Percentiles rank a stretch among this genome's conserved stretches.
These are phyloP conservation scores for Drosophila limbata DNA, from an alignment of 2,888 invertebrate species.

Conservation along the genomic window DNA sequence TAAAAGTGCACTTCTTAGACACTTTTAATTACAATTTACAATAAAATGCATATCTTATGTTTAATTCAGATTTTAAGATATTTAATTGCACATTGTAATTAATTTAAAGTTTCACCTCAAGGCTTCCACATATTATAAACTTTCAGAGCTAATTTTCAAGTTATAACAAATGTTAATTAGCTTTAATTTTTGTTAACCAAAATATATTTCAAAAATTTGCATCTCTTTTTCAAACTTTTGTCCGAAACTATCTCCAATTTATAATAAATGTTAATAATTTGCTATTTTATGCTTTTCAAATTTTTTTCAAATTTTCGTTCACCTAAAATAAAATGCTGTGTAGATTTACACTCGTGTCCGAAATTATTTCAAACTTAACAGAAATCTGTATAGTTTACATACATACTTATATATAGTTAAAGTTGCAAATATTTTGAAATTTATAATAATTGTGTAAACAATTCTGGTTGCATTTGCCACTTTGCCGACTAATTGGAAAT, in stretches of 20 bases:
- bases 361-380: not conserved
- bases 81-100: too few species aligned
- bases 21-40: too few species aligned
- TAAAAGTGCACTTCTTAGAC: not conserved
- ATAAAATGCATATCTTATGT: too few species aligned
- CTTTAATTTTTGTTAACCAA: too few species aligned
- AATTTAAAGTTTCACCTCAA: too few species aligned
- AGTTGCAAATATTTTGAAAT: slow-evolving; percentile 13
- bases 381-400: not conserved
- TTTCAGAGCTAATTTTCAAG: too few species aligned
- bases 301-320: not conserved
- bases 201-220: too few species aligned
- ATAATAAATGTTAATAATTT: slow-evolving; percentile 1
- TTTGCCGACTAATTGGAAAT: slow-evolving; percentile 19
- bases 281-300: not conserved
- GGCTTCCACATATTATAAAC: too few species aligned
- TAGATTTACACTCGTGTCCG: not conserved
- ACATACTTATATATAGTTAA: not conserved
- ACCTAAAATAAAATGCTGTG: not conserved
- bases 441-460: slow-evolving; percentile 18
- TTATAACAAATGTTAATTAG: too few species aligned
- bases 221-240: too few species aligned
- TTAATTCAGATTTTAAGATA: too few species aligned
- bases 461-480: slow-evolving; percentile 22
- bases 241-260: not conserved